These are phyloP conservation scores for Stigmatopora nigra DNA, from an alignment of 2,113 vertebrate species.

Conservation along the genomic window DNA sequence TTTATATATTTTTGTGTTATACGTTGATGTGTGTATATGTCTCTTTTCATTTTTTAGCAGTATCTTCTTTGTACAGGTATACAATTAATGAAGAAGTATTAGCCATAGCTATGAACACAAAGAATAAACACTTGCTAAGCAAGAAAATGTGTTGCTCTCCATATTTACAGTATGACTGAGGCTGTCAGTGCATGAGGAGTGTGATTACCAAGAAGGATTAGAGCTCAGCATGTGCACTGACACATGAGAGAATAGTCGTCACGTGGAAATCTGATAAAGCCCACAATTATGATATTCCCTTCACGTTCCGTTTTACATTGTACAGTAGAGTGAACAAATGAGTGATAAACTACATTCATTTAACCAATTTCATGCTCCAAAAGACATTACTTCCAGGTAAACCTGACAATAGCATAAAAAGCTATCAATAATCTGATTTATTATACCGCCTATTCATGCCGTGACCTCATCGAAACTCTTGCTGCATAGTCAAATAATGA, in stretches of 20 bases:
- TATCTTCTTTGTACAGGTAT: not conserved
- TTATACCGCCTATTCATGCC: constrained; percentile 6
- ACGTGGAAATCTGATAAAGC: not conserved
- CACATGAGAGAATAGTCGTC: not conserved
- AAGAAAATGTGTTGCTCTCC: constrained; percentile 3
- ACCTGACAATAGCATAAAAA: not conserved
- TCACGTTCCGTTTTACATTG: not conserved
- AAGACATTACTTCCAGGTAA: not conserved
- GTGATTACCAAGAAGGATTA: not conserved
- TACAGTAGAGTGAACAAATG: not conserved
- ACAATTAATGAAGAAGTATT: not conserved
- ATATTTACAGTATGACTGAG: not conserved
- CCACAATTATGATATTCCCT: not conserved
- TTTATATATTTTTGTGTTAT: not conserved
- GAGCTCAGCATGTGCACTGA: not conserved
- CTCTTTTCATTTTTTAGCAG: not conserved
- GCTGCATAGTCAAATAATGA: constrained; percentile 23
- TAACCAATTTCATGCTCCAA: not conserved
- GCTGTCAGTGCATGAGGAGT: not conserved
- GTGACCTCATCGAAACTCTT: constrained; percentile 35
- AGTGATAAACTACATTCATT: not conserved
- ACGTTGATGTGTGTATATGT: not conserved
- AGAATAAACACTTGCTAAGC: constrained; percentile 45
- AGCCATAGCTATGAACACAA: constrained; percentile 18
- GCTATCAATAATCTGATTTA: constrained; percentile 11